phyloP scores from a whole-genome alignment of 2,888 invertebrate genomes.

The Callimorpha dominula region DNA sequence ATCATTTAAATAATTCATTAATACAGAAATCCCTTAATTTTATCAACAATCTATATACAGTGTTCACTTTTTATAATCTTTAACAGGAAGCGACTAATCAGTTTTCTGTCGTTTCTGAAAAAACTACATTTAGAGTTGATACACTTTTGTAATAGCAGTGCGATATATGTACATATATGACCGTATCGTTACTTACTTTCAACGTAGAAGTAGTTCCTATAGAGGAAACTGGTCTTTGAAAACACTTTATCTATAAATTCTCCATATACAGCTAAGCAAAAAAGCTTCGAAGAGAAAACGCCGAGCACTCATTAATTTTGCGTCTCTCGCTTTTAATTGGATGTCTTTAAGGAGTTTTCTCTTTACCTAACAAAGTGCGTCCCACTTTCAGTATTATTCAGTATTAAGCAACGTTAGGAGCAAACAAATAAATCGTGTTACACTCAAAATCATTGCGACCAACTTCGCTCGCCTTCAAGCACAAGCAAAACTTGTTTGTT shows the following conservation, averaged over 20 bases:
- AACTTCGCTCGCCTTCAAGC: constrained; percentile 44
- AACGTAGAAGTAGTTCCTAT: neutral
- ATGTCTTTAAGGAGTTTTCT: constrained; percentile 62
- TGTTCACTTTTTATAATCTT: too few species aligned
- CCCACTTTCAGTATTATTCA: constrained; percentile 54
- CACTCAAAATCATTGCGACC: constrained; percentile 47
- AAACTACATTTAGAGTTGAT: too few species aligned
- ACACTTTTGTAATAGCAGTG: too few species aligned
- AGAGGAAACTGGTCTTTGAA: neutral
- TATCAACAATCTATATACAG: too few species aligned
- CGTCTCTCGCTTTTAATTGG: constrained; percentile 67
- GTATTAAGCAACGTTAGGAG: constrained; percentile 53
- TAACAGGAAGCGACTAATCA: too few species aligned
- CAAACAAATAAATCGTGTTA: constrained; percentile 72
- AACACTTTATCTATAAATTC: neutral
- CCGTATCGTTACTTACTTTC: neutral
- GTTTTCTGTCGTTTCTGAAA: too few species aligned
- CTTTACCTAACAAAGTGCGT: constrained; percentile 52
- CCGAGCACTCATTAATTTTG: constrained; percentile 58
- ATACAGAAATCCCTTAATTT: too few species aligned
- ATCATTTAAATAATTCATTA: too few species aligned
- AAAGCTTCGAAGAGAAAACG: constrained; percentile 32
- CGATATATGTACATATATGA: neutral
- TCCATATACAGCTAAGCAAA: constrained; percentile 15
- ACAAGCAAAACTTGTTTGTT: constrained; percentile 42